These are phyloP conservation scores for Parauchenoglanis ngamensis DNA, from an alignment of 2,797 vertebrate genomes.

Conservation along the genomic window DNA sequence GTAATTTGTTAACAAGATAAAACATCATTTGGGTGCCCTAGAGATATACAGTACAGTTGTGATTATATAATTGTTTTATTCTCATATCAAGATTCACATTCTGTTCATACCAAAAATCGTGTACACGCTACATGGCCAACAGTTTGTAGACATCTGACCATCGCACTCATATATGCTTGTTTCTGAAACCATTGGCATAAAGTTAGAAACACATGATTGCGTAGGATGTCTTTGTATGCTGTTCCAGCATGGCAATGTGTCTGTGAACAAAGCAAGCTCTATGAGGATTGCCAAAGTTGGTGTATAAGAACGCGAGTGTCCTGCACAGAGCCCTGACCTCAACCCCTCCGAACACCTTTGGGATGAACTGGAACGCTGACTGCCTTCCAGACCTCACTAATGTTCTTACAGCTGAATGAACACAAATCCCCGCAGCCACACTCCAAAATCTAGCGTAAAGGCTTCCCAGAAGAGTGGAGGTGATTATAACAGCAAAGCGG, in stretches of 20 bases:
- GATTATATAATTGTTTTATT: not conserved
- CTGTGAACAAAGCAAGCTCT: not conserved
- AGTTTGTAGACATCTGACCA: not conserved
- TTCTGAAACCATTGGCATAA: not conserved
- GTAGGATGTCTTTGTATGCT: not conserved
- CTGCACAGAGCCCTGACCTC: not conserved
- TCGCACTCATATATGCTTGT: not conserved
- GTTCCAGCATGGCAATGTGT: not conserved
- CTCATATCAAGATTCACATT: not conserved
- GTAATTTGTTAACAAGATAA: slow-evolving; percentile 2
- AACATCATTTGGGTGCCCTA: not conserved
- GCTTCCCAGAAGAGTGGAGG: no score
- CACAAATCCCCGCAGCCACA: no score
- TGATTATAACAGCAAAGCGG: no score
- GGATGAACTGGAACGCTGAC: no score
- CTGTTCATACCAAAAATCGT: not conserved
- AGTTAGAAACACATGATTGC: not conserved
- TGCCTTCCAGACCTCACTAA: no score
- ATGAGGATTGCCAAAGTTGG: not conserved
- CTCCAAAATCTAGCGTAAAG: no score
- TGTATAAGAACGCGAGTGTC: not conserved
- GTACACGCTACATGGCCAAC: not conserved
- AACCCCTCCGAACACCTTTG: no score
- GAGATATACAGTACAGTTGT: not conserved
- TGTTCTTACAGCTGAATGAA: no score